Evolutionary conservation across 1,140 invertebrate genomes (phyloP).

Genomic region (Drosophila azteca): DNA sequence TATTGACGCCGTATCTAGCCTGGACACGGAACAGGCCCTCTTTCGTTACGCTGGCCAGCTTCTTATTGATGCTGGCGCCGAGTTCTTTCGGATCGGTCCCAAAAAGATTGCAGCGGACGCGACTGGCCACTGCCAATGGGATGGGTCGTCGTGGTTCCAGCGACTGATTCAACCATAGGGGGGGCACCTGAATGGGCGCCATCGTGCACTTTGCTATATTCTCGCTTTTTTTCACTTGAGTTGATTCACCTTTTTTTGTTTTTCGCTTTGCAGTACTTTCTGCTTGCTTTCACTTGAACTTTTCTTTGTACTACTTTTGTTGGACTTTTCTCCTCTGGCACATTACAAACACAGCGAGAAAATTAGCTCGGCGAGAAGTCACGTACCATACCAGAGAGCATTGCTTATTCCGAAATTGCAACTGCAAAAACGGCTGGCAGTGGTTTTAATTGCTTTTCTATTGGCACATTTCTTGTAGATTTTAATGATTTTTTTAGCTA

Average conservation of each 20-base stretch:
- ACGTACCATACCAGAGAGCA: constrained; percentile 55
- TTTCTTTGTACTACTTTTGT: constrained; percentile 47
- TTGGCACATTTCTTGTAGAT: constrained; percentile 15
- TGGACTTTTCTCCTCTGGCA: constrained; percentile 11
- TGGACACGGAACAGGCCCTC: too few relatives aligned
- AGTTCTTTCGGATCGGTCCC: neutral
- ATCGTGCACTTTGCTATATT: constrained; percentile 17
- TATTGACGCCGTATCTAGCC: too few relatives aligned
- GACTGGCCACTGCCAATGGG: neutral
- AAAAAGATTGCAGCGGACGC: constrained; percentile 45
- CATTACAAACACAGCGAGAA: constrained; percentile 30
- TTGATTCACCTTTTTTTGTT: constrained; percentile 7
- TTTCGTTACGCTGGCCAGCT: neutral
- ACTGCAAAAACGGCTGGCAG: constrained; percentile 21
- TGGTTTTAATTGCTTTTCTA: constrained; percentile 27
- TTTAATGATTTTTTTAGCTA: constrained; percentile 9
- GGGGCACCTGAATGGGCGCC: constrained; percentile 12
- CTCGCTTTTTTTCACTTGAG: constrained; percentile 12
- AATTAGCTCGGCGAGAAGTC: constrained; percentile 41
- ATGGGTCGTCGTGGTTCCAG: constrained; percentile 1
- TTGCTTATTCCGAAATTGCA: constrained; percentile 45
- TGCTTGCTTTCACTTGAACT: constrained; percentile 65
- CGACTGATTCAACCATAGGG: constrained; percentile 7
- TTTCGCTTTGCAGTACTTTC: constrained; percentile 22
- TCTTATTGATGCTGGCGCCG: constrained; percentile 14